Percentiles rank a stretch among this genome's conserved stretches.
These are phyloP conservation scores for Cataglyphis cursor DNA, from an alignment of 2,888 invertebrate genomes.

Conservation along the genomic window DNA sequence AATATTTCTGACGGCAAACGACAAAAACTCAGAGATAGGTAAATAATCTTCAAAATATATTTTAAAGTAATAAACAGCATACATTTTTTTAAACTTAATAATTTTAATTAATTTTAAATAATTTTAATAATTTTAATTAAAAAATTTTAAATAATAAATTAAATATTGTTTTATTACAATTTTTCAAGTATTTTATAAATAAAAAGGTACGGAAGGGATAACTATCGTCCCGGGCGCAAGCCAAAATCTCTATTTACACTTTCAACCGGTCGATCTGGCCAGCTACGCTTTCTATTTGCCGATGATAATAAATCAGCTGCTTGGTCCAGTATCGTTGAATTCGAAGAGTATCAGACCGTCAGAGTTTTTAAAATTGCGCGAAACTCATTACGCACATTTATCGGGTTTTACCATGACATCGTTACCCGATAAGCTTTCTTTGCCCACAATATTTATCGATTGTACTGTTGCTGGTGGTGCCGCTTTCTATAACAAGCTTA, in stretches of 20 bases:
- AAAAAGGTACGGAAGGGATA: conserved; percentile 33
- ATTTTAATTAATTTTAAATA: neutral
- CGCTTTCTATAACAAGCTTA: conserved; percentile 73
- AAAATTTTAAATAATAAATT: neutral
- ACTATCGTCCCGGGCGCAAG: conserved; percentile 77
- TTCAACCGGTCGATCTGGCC: conserved; percentile 85
- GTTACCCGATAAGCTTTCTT: conserved; percentile 58
- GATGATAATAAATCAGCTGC: conserved; percentile 88
- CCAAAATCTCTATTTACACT: conserved; percentile 84
- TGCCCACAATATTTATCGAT: conserved; percentile 71
- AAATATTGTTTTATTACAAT: neutral
- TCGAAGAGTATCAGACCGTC: conserved; percentile 68
- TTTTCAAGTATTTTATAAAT: conserved; percentile 30
- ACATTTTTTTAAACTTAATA: neutral
- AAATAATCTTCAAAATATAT: neutral
- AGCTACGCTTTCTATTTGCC: conserved; percentile 89
- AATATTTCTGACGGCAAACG: conserved; percentile 72
- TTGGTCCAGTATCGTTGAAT: conserved; percentile 88
- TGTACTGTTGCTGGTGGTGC: conserved; percentile 72
- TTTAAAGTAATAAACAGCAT: neutral
- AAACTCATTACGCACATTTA: conserved; percentile 47
- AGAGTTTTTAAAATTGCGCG: conserved; percentile 66
- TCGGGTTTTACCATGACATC: conserved; percentile 32
- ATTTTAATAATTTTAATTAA: neutral
- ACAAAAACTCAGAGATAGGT: conserved; percentile 61